Base-by-base conservation (phyloP, 1,140 invertebrate species). In the Prorops nasuta region DNA sequence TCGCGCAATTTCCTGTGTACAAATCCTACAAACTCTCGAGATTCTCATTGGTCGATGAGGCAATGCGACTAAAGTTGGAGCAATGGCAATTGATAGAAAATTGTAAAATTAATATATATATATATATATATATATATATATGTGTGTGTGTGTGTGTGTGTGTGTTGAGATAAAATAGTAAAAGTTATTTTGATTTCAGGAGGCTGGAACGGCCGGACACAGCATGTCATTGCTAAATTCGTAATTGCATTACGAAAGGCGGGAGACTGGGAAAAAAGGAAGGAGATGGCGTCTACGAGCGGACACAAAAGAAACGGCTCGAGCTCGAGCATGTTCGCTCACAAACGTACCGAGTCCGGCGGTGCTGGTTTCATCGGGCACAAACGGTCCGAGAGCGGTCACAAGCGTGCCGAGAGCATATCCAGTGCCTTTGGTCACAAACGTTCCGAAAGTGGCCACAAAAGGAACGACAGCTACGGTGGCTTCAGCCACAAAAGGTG, bases 401-500 rank as follows among this genome's bases (percentile, higher is more conserved):
- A 76, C 54, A 72, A 64, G 51, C 62, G 72, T 18, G 69, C 72
- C 54, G 75, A 77, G 49, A 76, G 72, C 64, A 75, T 77, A 69
- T 74, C 74, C 57, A 74, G 71, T 68, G 71, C 69, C 64, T 76
- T 77, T 63, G 69, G 72, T 49, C 70, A 76, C 55, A 76, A 72
- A 51, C 64, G 71, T 46, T 65, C 68, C 14, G 74, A 74, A 21
- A 72, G 71, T 44, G 72, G 67, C 4, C 72, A 77, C 39, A 70
- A 60, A 56, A 73, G 72, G 72, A 21, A 22, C 3, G 18, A 17
- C 12, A 39, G 4, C 12, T 9, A n/a, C n/a, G n/a, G n/a, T n/a
- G n/a, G n/a, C n/a, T n/a, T n/a, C n/a, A n/a, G n/a, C n/a, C n/a
- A n/a, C n/a, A n/a, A n/a, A n/a, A n/a, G n/a, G n/a, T n/a, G n/a